Percentiles rank a stretch among this genome's conserved stretches.
These are phyloP conservation scores for Drosophila bocki DNA, from an alignment of 1,140 invertebrate genomes.

Conservation along the genomic window DNA sequence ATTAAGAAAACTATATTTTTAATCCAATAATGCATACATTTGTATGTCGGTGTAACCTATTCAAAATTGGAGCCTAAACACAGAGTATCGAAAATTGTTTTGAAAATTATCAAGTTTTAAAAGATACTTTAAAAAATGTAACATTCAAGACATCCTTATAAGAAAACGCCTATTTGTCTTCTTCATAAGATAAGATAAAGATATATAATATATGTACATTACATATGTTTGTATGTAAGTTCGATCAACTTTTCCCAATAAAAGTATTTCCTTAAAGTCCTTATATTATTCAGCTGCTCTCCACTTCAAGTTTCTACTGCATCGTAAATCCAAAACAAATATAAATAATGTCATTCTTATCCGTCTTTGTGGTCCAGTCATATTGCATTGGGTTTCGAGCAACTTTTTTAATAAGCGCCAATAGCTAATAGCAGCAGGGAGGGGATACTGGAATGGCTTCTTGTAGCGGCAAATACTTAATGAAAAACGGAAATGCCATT, in stretches of 20 bases:
- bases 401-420: slow-evolving; percentile 75
- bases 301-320: not conserved
- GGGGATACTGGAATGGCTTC: slow-evolving; percentile 24
- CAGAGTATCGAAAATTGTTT: not conserved
- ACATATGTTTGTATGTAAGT: too few species aligned
- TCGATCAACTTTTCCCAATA: too few species aligned
- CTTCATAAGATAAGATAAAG: too few species aligned
- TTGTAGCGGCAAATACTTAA: slow-evolving; percentile 71
- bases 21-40: not conserved
- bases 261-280: too few species aligned
- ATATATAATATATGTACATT: too few species aligned
- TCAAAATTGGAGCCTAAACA: too few species aligned
- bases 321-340: slow-evolving; percentile 65
- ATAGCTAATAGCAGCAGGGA: slow-evolving; percentile 1
- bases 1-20: not conserved
- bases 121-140: too few species aligned
- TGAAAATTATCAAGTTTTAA: not conserved
- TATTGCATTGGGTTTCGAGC: slow-evolving; percentile 43
- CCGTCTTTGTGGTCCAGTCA: slow-evolving; percentile 25
- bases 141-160: too few species aligned
- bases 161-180: too few species aligned
- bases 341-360: slow-evolving; percentile 66
- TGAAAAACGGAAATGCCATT: slow-evolving; percentile 77
- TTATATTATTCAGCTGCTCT: not conserved
- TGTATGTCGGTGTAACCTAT: not conserved